Evolutionary conservation across 2,113 vertebrate genomes (phyloP), one percentile per base, ranked within the genome.

Genomic region (Agelaius tricolor): DNA sequence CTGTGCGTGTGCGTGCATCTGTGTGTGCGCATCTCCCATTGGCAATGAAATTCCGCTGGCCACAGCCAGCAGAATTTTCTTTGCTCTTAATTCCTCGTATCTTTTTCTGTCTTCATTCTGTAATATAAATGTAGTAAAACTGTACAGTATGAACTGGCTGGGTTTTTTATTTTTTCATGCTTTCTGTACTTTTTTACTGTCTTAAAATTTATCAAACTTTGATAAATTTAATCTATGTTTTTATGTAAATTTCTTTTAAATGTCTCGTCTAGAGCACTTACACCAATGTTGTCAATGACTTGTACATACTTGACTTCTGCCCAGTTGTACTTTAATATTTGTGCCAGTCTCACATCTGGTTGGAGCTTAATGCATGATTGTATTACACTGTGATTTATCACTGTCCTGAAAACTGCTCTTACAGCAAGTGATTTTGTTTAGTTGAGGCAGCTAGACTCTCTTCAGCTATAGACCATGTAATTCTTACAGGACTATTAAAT

Each of bases 161-260:
- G 67, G 55, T 2, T 75, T 91, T 95, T 80, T 91, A 74, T 95
- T 97, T 96, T 95, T 97, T 93, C 93, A 90, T 96, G 89, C 97
- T 96, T 97, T 96, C 96, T 98, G 97, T 98, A 98, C 92, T 96
- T 98, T 98, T 98, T 97, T 98, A 98, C 94, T 81, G 95, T 98
- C 97, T 93, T 78, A 94, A 98, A 98, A 98, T 98, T 98, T 98
- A 98, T 98, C 98, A 98, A 90, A 57, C 54, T 95, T 98, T 98
- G 98, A 98, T 98, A 98, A 98, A 98, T 98, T 98, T 97, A 84
- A 65, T 94, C 87, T 92, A 55, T 96, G 95, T 96, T 93, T 98
- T 96, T 92, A 75, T 98, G 97, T 97, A 98, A 94, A 97, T 97
- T 98, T 98, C 65, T 97, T 98, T 97, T 96, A 63, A 97, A 96